Base-by-base conservation (phyloP, 2,113 vertebrate species). In the Cavia aperea region DNA sequence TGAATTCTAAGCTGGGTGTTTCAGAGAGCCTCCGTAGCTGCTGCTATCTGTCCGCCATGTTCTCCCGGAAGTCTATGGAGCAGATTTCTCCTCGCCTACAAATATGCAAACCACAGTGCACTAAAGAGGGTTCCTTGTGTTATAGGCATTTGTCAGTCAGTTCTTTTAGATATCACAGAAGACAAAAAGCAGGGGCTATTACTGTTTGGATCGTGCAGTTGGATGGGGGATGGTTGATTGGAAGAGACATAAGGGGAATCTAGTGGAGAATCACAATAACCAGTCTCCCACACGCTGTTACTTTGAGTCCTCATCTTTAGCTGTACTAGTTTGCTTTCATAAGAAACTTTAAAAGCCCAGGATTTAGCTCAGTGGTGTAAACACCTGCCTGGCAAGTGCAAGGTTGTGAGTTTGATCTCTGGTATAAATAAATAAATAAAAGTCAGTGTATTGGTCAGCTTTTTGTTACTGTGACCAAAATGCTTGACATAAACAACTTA, bases 61-160 rank as follows among this genome's bases (percentile, higher is more conserved):
- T 39, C 39, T 39, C 39, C 39, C 39, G 39, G 39, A 39, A 39
- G 39, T 39, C 39, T 97, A 96, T 94, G 94, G 85, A 94, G 93
- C 94, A 96, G 95, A 90, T 94, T 97, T 96, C 94, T 95, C 94
- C 95, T 93, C 65, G 95, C 95, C 93, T 93, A 94, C 90, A 96
- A 97, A 96, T 93, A 95, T 26, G 93, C 84, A 91, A 97, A 96
- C 96, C 93, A 96, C 83, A 93, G 94, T 94, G 96, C 92, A 93
- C 91, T 96, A 96, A 94, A 96, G 91, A 95, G 63, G 56, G 95
- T 94, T 95, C 49, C 70, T 89, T 96, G 68, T 93, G 31, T 56
- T 92, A 23, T 73, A 46, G 82, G 75, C 66, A 81, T 21, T 63
- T 73, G 87, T 75, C 49, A 89, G 56, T 79, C 43, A 79, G 94